Base-by-base conservation (phyloP, 2,888 invertebrate genomes). In the Seira sanloemensis region DNA sequence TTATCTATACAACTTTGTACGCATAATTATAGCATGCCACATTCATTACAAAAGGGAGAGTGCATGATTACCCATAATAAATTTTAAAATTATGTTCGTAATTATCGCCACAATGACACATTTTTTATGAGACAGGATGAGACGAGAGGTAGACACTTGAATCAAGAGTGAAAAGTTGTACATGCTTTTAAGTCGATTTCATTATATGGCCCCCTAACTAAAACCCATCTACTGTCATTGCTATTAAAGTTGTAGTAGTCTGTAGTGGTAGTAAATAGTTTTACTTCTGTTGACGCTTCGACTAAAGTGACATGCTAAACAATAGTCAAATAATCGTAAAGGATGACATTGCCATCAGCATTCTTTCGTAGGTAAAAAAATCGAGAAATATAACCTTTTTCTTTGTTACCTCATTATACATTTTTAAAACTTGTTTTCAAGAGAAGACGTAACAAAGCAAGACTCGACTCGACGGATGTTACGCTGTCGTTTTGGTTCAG, bases 251-350 rank as follows among this genome's bases (percentile, higher is more conserved):
- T n/a, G n/a, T n/a, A n/a, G n/a, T n/a, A n/a, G n/a, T n/a, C n/a
- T n/a, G n/a, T n/a, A n/a, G n/a, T n/a, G n/a, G n/a, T n/a, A n/a
- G n/a, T n/a, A n/a, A n/a, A n/a, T n/a, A n/a, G n/a, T n/a, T n/a
- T n/a, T n/a, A n/a, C 16, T 7, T 50, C 25, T 23, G 50, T 25
- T 54, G 54, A 72, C 54, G 54, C 72, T 71, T 50, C 23, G 2
- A 50, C 23, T 50, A 54, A 72, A 50, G 50, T 50, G 50, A 50
- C 50, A 50, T 50, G 50, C 50, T 50, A 50, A 50, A 50, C 50
- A 50, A 50, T 50, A 50, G 50, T 50, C 16, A 12, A 50, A 50
- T 50, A 50, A 50, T 50, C 50, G n/a, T 50, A 50, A 50, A 50
- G 50, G 50, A 50, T 50, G 50, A 50, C 50, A 50, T 50, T 2